A percentile compares a stretch with the other conserved stretches of the same genome.
These are phyloP conservation scores for Streptopelia turtur DNA, from an alignment of 2,797 vertebrate genomes.

Conservation along the genomic window DNA sequence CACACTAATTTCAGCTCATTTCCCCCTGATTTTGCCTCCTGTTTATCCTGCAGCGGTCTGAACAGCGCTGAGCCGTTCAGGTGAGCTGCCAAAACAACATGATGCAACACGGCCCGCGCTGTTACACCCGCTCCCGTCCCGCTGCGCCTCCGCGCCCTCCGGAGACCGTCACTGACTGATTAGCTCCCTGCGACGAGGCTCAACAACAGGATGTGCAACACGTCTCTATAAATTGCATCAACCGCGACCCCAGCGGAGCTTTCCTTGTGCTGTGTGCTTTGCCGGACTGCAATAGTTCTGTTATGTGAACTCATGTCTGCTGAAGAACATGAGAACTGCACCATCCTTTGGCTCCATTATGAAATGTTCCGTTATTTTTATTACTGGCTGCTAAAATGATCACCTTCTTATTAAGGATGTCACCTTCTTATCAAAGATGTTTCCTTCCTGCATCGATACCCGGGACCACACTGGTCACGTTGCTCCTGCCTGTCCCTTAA, in stretches of 20 bases:
- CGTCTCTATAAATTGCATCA: conserved; percentile 48
- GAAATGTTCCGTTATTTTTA: neutral
- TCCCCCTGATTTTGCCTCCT: conserved; percentile 23
- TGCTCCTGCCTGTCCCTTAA: neutral
- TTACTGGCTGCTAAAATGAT: neutral
- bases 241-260: neutral
- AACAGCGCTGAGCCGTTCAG: neutral
- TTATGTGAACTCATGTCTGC: accelerated
- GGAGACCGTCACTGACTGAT: conserved; percentile 29
- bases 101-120: conserved; percentile 20
- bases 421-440: neutral
- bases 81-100: conserved; percentile 57
- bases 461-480: accelerated
- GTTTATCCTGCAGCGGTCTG: conserved; percentile 1
- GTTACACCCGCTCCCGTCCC: neutral
- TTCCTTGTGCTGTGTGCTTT: neutral
- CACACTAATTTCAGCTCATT: conserved; percentile 57
- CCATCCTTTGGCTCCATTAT: neutral
- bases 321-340: neutral
- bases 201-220: conserved; percentile 51
- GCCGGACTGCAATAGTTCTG: neutral
- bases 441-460: neutral
- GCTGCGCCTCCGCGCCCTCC: neutral
- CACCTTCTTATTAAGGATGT: neutral
- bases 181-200: conserved; percentile 29